These are phyloP conservation scores for Drosophila sp. DNA, from an alignment of 1,140 invertebrate species.

Conservation along the genomic window DNA sequence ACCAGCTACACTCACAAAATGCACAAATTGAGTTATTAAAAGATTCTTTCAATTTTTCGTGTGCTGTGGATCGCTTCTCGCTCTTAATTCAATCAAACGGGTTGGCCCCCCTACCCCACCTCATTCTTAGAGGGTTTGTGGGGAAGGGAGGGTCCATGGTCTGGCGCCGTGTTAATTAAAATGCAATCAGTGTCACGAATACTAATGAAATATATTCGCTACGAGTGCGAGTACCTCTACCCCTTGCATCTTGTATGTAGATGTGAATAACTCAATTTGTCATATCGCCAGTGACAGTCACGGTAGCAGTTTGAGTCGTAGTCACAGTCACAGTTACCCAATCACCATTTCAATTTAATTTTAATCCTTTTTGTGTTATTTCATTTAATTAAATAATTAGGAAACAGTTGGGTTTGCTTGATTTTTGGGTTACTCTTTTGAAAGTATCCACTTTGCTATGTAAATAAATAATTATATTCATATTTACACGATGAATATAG, in stretches of 20 bases:
- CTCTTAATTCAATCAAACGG: slow-evolving; percentile 61
- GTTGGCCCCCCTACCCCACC: slow-evolving; percentile 28
- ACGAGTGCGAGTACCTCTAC: slow-evolving; percentile 20
- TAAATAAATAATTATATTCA: too few species aligned
- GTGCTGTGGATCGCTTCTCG: slow-evolving; percentile 14
- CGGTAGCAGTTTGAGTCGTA: slow-evolving; percentile 1
- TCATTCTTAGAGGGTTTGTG: neutral
- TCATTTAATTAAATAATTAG: neutral
- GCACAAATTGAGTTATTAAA: slow-evolving; percentile 74
- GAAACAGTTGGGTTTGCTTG: neutral
- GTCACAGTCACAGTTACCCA: slow-evolving; percentile 12
- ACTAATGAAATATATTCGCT: slow-evolving; percentile 69
- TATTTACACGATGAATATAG: too few species aligned
- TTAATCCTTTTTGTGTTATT: slow-evolving; percentile 21
- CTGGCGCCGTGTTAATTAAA: slow-evolving; percentile 76
- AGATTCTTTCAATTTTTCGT: slow-evolving; percentile 69
- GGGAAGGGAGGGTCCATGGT: slow-evolving; percentile 33
- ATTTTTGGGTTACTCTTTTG: too few species aligned
- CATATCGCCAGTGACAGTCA: slow-evolving; percentile 37
- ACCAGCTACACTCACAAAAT: slow-evolving; percentile 32
- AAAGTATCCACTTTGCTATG: too few species aligned
- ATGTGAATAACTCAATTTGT: slow-evolving; percentile 60
- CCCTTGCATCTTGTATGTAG: slow-evolving; percentile 40
- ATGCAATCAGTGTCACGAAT: slow-evolving; percentile 77
- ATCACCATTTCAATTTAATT: neutral